Percentiles rank a stretch among this genome's conserved stretches.
Conservation (phyloP, 2,113 vertebrate genomes). For the Neomonachus schauinslandi region DNA sequence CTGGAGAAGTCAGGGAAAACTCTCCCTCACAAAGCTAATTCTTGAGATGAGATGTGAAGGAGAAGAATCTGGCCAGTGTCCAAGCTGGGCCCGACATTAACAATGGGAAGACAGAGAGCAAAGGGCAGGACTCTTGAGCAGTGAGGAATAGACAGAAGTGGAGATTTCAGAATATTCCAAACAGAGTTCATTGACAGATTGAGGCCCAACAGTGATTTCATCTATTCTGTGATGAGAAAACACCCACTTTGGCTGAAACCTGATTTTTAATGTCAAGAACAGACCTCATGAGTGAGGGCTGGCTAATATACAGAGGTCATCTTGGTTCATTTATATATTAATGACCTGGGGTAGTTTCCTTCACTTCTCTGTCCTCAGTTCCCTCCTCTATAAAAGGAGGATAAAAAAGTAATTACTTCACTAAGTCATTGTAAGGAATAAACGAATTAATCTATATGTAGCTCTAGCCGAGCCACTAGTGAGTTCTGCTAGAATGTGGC, state of each 20-base stretch:
- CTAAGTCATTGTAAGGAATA: neutral
- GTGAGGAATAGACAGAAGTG: neutral
- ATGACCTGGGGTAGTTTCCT: neutral
- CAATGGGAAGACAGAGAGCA: neutral
- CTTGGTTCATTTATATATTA: neutral
- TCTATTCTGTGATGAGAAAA: neutral
- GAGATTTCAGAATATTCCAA: neutral
- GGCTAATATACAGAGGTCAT: neutral
- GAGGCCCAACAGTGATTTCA: neutral
- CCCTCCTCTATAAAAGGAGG: neutral
- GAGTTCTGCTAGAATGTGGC: neutral
- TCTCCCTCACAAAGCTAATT: neutral
- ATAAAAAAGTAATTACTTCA: neutral
- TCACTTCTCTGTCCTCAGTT: neutral
- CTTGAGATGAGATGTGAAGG: neutral
- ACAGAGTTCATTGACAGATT: neutral
- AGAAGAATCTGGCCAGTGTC: neutral
- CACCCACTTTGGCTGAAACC: neutral
- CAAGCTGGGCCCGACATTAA: neutral
- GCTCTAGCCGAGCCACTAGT: neutral
- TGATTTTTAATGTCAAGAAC: neutral
- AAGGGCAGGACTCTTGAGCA: neutral
- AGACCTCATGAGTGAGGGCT: neutral
- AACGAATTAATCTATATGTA: neutral
- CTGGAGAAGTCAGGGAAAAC: neutral